phyloP scores from a whole-genome alignment of 2,797 vertebrate species.

The Pantherophis alleghaniensis region DNA sequence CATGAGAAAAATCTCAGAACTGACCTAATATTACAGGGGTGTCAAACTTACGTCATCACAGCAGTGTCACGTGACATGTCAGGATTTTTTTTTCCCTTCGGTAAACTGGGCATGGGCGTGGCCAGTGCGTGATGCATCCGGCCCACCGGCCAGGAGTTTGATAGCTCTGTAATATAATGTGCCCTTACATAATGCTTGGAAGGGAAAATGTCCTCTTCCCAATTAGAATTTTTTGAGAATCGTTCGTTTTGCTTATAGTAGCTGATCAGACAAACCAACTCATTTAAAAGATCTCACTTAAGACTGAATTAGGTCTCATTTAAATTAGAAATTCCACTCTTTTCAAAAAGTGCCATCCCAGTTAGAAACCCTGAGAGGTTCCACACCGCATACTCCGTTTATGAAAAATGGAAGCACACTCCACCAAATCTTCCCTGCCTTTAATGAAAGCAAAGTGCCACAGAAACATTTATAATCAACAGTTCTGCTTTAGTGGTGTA shows the following conservation, averaged over 20 bases:
- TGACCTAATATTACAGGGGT: not conserved
- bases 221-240: not conserved
- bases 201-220: not conserved
- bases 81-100: fast-evolving
- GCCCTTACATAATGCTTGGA: not conserved
- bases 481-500: slow-evolving; percentile 37
- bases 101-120: too few species aligned
- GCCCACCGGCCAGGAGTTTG: too few species aligned
- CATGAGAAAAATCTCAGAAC: not conserved
- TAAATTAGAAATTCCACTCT: slow-evolving; percentile 27
- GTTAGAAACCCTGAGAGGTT: not conserved
- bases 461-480: slow-evolving; percentile 48
- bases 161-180: not conserved
- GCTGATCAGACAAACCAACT: not conserved
- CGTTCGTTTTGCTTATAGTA: slow-evolving; percentile 15
- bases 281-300: not conserved
- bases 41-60: too few species aligned
- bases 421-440: slow-evolving; percentile 23
- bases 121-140: too few species aligned
- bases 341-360: not conserved
- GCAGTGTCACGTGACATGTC: too few species aligned
- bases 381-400: not conserved
- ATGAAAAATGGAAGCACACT: slow-evolving; percentile 25
- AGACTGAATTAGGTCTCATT: not conserved
- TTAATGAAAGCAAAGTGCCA: slow-evolving; percentile 40